Base-by-base conservation (phyloP, 1,140 invertebrate species). In the Temnothorax curvispinosus region DNA sequence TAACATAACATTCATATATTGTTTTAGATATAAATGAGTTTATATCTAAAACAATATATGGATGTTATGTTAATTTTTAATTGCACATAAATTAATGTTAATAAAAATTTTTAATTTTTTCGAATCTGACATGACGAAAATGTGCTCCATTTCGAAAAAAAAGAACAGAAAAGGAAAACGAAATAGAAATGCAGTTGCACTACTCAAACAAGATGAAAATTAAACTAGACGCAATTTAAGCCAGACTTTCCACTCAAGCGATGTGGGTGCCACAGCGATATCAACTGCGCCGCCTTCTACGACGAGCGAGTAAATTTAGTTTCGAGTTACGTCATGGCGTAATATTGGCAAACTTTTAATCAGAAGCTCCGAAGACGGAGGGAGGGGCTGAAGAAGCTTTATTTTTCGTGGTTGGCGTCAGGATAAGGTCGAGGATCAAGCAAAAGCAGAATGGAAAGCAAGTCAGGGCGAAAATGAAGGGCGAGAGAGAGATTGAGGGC, bases 271-370 rank as follows among this genome's bases (percentile, higher is more conserved):
- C 18, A 74, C 38, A 78, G 41, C n/a, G 56, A 65, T 74, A 72
- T 58, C 74, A 90, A 88, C 50, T 67, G 47, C 54, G 13, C 60
- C 86, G 41, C 27, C 58, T 87, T 86, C 75, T 88, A 75, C 44
- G 87, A 85, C 65, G 77, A 60, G 65, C 52, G 74, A 44, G 56
- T 87, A 85, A 91, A 91, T 87, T 87, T 89, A 88, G 84, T 74
- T 86, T 76, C 18, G 54, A 27, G 64, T 85, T 62, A 86, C 90
- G 69, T 91, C 91, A 91, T 82, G 84, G 65, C 74, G 52, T 88
- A 91, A 91, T 91, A 91, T 90, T 69, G 90, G 87, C 76, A 88
- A 92, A 91, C 90, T 92, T 92, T 91, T 92, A 91, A 92, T 92
- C 91, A 92, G 88, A 87, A 65, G 27, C 69, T 44, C 1, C 50